Percentiles rank a stretch among this genome's conserved stretches.
Evolutionary conservation across 2,888 invertebrate species (phyloP).

Genomic region (Caradrina kadenii): DNA sequence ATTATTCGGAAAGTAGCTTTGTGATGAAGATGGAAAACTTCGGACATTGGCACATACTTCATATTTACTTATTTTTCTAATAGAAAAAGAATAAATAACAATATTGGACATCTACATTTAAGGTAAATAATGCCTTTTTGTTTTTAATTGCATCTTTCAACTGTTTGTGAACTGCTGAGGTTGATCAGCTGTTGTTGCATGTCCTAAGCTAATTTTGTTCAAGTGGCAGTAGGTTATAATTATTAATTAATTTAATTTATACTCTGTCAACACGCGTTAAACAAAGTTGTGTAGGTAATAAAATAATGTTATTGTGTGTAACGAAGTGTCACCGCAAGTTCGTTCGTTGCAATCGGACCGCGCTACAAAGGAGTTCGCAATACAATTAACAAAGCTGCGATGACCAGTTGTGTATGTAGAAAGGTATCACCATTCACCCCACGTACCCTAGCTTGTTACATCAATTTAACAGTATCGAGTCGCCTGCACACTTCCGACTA

Average conservation of each 20-base stretch:
- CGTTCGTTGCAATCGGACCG: constrained; percentile 72
- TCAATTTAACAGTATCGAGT: constrained; percentile 80
- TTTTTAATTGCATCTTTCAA: neutral
- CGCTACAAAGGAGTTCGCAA: constrained; percentile 78
- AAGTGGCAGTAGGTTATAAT: neutral
- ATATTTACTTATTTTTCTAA: constrained; percentile 1
- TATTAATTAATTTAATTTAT: neutral
- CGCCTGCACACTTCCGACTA: constrained; percentile 79
- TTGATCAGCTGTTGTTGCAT: too few relatives aligned
- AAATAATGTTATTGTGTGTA: constrained; percentile 61
- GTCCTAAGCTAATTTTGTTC: neutral
- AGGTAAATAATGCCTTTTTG: neutral
- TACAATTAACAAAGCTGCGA: constrained; percentile 78
- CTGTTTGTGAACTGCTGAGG: neutral
- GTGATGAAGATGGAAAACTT: constrained; percentile 20
- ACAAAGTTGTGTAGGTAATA: constrained; percentile 46
- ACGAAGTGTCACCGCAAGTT: constrained; percentile 63
- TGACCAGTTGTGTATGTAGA: constrained; percentile 68
- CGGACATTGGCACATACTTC: neutral
- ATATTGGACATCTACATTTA: neutral
- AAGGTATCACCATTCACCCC: constrained; percentile 71
- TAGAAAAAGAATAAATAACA: neutral
- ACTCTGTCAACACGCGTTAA: constrained; percentile 2
- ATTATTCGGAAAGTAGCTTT: constrained; percentile 26
- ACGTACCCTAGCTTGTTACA: constrained; percentile 82